These are phyloP conservation scores for Melipona quadrifasciata DNA, from an alignment of 1,140 invertebrate genomes.

Conservation along the genomic window DNA sequence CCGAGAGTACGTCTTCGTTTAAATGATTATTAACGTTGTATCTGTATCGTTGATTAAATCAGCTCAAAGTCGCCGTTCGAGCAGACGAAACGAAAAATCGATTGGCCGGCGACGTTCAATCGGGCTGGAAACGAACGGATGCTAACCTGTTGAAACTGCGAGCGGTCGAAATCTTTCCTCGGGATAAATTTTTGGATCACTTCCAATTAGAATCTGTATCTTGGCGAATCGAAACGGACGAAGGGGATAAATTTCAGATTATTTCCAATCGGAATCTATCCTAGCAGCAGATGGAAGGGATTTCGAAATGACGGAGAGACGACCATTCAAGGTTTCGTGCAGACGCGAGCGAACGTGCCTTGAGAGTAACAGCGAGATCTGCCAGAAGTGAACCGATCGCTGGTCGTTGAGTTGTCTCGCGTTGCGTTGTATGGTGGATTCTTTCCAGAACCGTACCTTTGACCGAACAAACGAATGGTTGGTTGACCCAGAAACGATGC, in stretches of 20 bases:
- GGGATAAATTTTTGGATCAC: not conserved
- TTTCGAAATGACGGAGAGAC: not conserved
- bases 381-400: not conserved
- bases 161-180: too few relatives aligned
- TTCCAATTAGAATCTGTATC: not conserved
- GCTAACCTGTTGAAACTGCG: constrained; percentile 26
- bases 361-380: not conserved
- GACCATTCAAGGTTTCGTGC: not conserved
- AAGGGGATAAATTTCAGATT: too few relatives aligned
- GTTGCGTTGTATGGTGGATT: not conserved
- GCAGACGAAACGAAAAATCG: constrained; percentile 8
- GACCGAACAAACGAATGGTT: not conserved
- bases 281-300: too few relatives aligned
- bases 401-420: too few relatives aligned
- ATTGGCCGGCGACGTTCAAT: not conserved
- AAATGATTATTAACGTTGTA: not conserved
- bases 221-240: not conserved
- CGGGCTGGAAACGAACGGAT: not conserved
- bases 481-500: not conserved
- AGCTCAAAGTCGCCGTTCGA: constrained; percentile 11
- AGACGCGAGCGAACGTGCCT: not conserved
- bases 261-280: too few relatives aligned
- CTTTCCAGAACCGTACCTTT: not conserved
- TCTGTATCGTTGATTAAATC: not conserved
- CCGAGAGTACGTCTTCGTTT: not conserved